These are phyloP conservation scores for Papilio demoleus DNA, from an alignment of 2,888 invertebrate genomes.

Conservation along the genomic window DNA sequence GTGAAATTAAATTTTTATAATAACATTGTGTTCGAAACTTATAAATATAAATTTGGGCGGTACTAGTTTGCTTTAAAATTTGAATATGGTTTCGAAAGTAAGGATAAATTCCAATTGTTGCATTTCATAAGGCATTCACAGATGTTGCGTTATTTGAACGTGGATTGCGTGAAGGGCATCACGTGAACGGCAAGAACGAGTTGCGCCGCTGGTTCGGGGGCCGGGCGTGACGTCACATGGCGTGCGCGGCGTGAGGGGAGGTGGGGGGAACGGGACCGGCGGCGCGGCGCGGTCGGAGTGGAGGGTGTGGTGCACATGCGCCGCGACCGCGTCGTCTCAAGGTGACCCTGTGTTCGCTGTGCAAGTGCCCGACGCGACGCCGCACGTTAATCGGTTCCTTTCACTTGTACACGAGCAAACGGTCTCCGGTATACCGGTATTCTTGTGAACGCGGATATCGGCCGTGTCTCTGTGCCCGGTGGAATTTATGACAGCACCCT, in stretches of 20 bases:
- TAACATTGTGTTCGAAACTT: too few species aligned
- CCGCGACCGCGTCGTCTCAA: constrained; percentile 73
- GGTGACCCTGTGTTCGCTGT: constrained; percentile 75
- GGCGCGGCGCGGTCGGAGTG: not conserved
- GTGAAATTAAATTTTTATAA: too few species aligned
- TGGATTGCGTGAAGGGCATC: constrained; percentile 68
- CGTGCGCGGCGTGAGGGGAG: constrained; percentile 44
- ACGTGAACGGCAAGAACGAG: constrained; percentile 60
- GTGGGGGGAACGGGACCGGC: constrained; percentile 52
- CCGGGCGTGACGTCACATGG: constrained; percentile 65
- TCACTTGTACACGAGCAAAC: constrained; percentile 55
- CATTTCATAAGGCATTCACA: constrained; percentile 54
- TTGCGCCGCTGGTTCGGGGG: constrained; percentile 46
- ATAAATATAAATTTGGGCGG: too few species aligned
- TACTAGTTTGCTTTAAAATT: not conserved
- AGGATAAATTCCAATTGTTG: constrained; percentile 36
- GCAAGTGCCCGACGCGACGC: constrained; percentile 61
- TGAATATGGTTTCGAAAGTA: constrained; percentile 25
- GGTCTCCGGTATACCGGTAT: constrained; percentile 63
- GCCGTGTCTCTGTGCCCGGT: constrained; percentile 62
- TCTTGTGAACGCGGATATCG: constrained; percentile 70
- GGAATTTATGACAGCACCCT: constrained; percentile 77
- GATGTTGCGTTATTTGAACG: constrained; percentile 57
- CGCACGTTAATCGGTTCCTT: constrained; percentile 68
- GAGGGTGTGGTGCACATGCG: constrained; percentile 79